Base-by-base conservation (phyloP, 2,113 vertebrate species). In the Gnathonemus longibarbis region DNA sequence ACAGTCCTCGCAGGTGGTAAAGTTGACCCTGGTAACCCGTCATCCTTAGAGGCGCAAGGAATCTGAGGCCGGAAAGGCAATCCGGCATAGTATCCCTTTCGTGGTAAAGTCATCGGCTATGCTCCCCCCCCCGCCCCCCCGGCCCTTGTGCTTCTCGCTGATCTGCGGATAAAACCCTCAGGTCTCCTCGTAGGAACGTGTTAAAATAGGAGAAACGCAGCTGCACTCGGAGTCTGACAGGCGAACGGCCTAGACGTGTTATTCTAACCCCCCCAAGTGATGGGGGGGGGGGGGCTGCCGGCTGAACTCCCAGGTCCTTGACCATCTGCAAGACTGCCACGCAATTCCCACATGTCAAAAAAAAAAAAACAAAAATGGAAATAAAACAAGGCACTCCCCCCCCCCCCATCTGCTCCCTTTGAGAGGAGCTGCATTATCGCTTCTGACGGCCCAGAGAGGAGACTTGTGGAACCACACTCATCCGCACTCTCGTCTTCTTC, bases 321-420 rank as follows among this genome's bases (percentile, higher is more conserved):
- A 56, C 85, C 85, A 87, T 87, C 85, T 87, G 85, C n/a, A 56
- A 31, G 85, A 87, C 58, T 56, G 35, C 53, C 35, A 87, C 17
- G 11, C 35, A 88, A 88, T 66, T 88, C 87, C 87, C 56, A 45
- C 35, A 46, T 46, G 52, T 45, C 31, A 56, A 58, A 88, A 66
- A 45, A 87, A 35, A 31, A 62, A 88, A 56, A 88, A 45, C 31
- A 56, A 24, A 88, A 42, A 42, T 58, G 74, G 35, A 62, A 88
- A 58, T 24, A 88, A 45, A 50, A 87, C 24, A 31, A 56, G 50
- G 50, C n/a, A 45, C 24, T 0, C 27, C 45, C 7, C 83, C 31
- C 3, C 5, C 50, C 86, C 84, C 19, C 24, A 49, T 27, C n/a
- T 27, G 13, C 45, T 52, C 84, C 49, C n/a, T 62, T 62, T 62